A percentile compares a stretch with the other conserved stretches of the same genome.
phyloP scores from a whole-genome alignment of 2,888 invertebrate genomes.

The Epinotia nisella region DNA sequence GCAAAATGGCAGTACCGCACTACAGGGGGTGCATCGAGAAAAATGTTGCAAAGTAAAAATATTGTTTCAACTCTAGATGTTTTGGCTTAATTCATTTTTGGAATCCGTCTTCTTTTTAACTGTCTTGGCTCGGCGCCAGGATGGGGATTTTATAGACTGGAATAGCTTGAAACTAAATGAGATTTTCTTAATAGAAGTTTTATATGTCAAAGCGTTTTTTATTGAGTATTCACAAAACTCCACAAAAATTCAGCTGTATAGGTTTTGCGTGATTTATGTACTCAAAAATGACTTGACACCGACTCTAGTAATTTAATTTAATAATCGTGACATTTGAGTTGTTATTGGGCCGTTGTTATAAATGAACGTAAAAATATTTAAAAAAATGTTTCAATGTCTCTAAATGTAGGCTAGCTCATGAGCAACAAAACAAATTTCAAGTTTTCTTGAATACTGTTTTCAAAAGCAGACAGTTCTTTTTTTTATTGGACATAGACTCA shows the following conservation, averaged over 20 bases:
- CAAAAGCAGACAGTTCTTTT: not conserved
- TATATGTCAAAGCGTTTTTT: constrained; percentile 12
- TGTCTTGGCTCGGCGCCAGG: constrained; percentile 58
- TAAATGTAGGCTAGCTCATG: too few species aligned
- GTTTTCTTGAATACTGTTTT: not conserved
- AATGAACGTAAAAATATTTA: too few species aligned
- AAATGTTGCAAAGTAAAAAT: constrained; percentile 65
- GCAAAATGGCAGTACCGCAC: constrained; percentile 58
- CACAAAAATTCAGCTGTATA: not conserved
- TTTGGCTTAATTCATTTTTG: constrained; percentile 59
- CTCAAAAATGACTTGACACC: too few species aligned
- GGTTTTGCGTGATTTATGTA: too few species aligned
- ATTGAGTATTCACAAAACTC: not conserved
- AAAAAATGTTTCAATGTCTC: too few species aligned
- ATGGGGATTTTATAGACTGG: constrained; percentile 31
- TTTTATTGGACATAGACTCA: not conserved
- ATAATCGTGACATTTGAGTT: too few species aligned
- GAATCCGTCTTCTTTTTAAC: constrained; percentile 59
- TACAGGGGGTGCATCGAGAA: constrained; percentile 51
- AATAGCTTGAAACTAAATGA: constrained; percentile 32
- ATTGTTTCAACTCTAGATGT: constrained; percentile 53
- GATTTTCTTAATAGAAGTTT: constrained; percentile 23
- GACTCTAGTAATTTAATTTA: too few species aligned
- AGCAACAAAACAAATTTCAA: too few species aligned
- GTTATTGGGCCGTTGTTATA: too few species aligned